These are phyloP conservation scores for Drosophila pandora DNA, from an alignment of 1,140 invertebrate genomes.

Conservation along the genomic window DNA sequence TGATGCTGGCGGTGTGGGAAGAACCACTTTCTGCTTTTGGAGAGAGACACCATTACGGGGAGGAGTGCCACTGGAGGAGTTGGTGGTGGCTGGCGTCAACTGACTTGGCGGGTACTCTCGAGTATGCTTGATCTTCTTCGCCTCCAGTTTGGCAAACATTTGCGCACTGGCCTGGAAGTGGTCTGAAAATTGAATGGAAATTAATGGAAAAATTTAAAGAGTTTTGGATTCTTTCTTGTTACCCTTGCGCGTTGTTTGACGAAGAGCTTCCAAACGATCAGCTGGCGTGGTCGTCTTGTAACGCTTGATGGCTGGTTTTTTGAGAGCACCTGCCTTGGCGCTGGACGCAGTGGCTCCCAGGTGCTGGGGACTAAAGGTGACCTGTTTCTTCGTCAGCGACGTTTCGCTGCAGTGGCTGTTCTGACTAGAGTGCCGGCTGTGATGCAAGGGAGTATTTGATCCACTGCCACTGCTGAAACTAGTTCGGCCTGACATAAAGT, in stretches of 20 bases:
- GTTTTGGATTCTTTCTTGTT: neutral
- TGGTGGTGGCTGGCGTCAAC: conserved; percentile 61
- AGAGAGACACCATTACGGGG: conserved; percentile 15
- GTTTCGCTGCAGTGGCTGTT: conserved; percentile 56
- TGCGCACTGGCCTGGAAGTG: conserved; percentile 54
- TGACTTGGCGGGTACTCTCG: conserved; percentile 23
- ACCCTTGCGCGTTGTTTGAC: conserved; percentile 52
- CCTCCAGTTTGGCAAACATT: conserved; percentile 64
- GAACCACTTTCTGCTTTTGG: conserved; percentile 10
- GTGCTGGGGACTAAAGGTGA: conserved; percentile 51
- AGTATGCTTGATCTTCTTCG: conserved; percentile 34
- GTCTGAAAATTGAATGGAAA: conserved; percentile 25
- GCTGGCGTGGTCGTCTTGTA: conserved; percentile 31
- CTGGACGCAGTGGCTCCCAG: conserved; percentile 31
- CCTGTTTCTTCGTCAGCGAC: conserved; percentile 55
- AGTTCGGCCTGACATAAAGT: conserved; percentile 9
- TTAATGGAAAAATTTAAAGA: neutral
- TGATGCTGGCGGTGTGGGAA: conserved; percentile 65
- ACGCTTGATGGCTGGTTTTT: conserved; percentile 58
- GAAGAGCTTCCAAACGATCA: conserved; percentile 41
- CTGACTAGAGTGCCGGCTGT: conserved; percentile 67
- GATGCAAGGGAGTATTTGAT: conserved; percentile 20
- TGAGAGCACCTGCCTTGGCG: conserved; percentile 2
- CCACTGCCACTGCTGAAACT: conserved; percentile 12
- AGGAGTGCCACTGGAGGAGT: conserved; percentile 60